Conservation (phyloP, 1,140 invertebrate species). For the Eriosoma lanigerum region DNA sequence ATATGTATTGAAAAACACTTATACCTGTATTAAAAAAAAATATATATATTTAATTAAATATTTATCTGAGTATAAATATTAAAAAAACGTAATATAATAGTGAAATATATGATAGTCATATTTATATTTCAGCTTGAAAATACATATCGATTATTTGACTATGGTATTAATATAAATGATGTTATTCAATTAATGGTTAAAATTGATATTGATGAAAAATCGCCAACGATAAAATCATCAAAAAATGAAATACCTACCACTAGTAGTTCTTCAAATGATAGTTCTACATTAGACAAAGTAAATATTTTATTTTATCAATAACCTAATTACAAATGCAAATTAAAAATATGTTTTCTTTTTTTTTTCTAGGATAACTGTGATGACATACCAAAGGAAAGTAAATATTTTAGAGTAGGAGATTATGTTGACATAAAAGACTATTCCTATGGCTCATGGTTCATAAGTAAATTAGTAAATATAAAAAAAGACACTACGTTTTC, state of each 20-base stretch:
- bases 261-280: not conserved
- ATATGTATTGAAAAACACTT: too few species aligned
- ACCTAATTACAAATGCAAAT: too few species aligned
- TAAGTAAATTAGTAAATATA: constrained; percentile 62
- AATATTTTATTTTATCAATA: not conserved
- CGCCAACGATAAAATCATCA: not conserved
- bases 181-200: constrained; percentile 67
- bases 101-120: not conserved
- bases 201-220: not conserved
- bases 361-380: constrained; percentile 10
- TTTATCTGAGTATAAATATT: not conserved
- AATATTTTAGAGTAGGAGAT: constrained; percentile 65
- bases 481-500: constrained; percentile 55
- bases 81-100: not conserved
- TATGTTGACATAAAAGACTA: constrained; percentile 68
- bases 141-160: constrained; percentile 75
- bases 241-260: not conserved
- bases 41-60: not conserved
- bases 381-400: not conserved
- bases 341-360: not conserved
- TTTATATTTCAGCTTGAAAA: constrained; percentile 66
- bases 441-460: constrained; percentile 67
- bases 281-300: constrained; percentile 1
- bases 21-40: too few species aligned
- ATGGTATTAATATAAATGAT: constrained; percentile 77